Evolutionary conservation across 1,140 invertebrate species (phyloP), one percentile per base, ranked within the genome.

Genomic region (Babylonia areolata): DNA sequence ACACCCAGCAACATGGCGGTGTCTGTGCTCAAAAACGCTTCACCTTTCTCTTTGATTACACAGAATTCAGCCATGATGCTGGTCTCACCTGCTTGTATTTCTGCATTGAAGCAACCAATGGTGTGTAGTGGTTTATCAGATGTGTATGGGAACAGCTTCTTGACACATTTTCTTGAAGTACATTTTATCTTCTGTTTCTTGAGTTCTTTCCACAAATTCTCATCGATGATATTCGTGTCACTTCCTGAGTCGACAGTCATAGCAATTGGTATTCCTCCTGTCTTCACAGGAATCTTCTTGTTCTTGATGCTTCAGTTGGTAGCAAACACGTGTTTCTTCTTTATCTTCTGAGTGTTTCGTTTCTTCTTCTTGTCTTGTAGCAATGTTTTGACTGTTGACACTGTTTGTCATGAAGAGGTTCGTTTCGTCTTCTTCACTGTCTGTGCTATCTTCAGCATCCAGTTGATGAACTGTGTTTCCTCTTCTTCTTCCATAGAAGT

Each of bases 1-100:
- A 85, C 75, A 3, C 51, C 51, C 15, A 85, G 42, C 58, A 64
- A 5, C 23, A 80, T 84, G 64, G 69, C 64, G 3, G 78, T 83
- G 11, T 82, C 35, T 69, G 71, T 64, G 28, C 83, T 71, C 17
- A 71, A 35, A n/a, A 46, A 2, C n/a, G 69, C 23, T 42, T 69
- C 71, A 11, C 80, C 23, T 75, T 71, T 81, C 17, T 40, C 83
- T 23, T 73, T 58, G n/a, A 84, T 84, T 31, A 69, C n/a, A 2
- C 3, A 23, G 6, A 73, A 75, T 39, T 71, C 42, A 6, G 0
- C 23, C 15, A 9, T 77, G 35, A 3, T 0, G 35, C 11, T 78
- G 35, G 35, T 37, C 1, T 37, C 11, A 6, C 75, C 40, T 15
- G 31, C 75, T 78, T 28, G 17, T 6, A 64, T 23, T 23, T 64